A percentile compares a stretch with the other conserved stretches of the same genome.
Evolutionary conservation across 2,888 invertebrate genomes (phyloP).

Genomic region (Eumacrocentrus americanus): DNA sequence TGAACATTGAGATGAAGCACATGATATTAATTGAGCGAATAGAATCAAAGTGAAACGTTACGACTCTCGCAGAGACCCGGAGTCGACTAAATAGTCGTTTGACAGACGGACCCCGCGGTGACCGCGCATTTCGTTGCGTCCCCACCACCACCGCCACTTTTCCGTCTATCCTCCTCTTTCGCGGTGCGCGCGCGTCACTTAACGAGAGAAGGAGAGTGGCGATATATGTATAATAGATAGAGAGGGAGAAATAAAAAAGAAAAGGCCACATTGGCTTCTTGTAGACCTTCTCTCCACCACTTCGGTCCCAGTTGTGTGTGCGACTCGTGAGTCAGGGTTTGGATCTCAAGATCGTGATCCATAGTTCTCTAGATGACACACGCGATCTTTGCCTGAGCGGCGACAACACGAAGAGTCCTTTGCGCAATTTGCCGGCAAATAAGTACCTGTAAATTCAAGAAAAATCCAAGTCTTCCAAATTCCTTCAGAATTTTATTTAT

Average conservation of each 20-base stretch:
- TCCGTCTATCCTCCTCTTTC: slow-evolving; percentile 3
- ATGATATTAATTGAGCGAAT: background rate
- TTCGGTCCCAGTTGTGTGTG: no score
- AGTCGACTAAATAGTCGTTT: slow-evolving; percentile 41
- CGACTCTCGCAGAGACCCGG: slow-evolving; percentile 37
- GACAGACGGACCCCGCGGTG: slow-evolving; percentile 35
- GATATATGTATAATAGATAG: background rate
- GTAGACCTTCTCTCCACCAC: slow-evolving; percentile 10
- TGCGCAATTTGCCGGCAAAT: no score
- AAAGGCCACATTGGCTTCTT: slow-evolving; percentile 13
- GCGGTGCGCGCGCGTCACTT: slow-evolving; percentile 17
- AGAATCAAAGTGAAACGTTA: background rate
- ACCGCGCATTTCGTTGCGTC: slow-evolving; percentile 38
- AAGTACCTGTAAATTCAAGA: no score
- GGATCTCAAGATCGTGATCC: background rate
- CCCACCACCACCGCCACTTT: slow-evolving; percentile 7
- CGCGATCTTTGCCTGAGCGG: background rate
- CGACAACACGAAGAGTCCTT: background rate
- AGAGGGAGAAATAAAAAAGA: slow-evolving; percentile 11
- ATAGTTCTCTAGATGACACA: no score
- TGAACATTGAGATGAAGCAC: background rate
- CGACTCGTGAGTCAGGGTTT: background rate
- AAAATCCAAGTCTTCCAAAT: no score
- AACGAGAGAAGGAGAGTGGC: background rate
- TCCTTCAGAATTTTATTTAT: slow-evolving; percentile 1